Conservation (phyloP, 2,888 invertebrate species). For the Pristionchus fissidentatus region DNA sequence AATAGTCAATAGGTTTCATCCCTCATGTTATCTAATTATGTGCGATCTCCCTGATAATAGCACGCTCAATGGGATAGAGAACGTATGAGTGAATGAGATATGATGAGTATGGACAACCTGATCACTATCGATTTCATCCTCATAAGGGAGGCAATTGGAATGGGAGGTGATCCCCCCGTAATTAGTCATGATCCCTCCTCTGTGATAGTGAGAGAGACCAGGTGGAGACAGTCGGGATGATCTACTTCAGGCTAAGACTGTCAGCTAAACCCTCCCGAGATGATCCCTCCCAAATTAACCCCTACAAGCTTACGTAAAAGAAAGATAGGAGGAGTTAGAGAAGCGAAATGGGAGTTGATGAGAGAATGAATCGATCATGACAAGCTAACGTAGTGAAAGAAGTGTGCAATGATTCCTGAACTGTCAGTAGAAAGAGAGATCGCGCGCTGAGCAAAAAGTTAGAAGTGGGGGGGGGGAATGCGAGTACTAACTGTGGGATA, state of each 20-base stretch:
- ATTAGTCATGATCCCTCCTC: slow-evolving; percentile 32
- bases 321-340: slow-evolving; percentile 25
- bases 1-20: not conserved
- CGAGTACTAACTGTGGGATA: no score
- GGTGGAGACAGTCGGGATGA: slow-evolving; percentile 12
- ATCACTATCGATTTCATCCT: slow-evolving; percentile 49
- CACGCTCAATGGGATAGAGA: not conserved
- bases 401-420: slow-evolving; percentile 19
- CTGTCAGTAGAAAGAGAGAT: not conserved
- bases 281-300: slow-evolving; percentile 31
- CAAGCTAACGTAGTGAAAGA: not conserved
- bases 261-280: slow-evolving; percentile 23
- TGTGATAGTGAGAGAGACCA: slow-evolving; percentile 1
- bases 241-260: slow-evolving; percentile 27
- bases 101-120: slow-evolving; percentile 46
- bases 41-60: slow-evolving; percentile 41
- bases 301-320: slow-evolving; percentile 30
- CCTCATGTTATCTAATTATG: slow-evolving; percentile 29
- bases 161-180: slow-evolving; percentile 2
- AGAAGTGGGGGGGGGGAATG: not conserved
- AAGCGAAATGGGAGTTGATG: slow-evolving; percentile 23
- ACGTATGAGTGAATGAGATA: slow-evolving; percentile 43
- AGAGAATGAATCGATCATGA: slow-evolving; percentile 31
- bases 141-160: slow-evolving; percentile 19
- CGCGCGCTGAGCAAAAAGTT: not conserved